A percentile compares a stretch with the other conserved stretches of the same genome.
Conservation (phyloP, 92 coral and sea anemone species). For the Hydrozoanthus gracilis region DNA sequence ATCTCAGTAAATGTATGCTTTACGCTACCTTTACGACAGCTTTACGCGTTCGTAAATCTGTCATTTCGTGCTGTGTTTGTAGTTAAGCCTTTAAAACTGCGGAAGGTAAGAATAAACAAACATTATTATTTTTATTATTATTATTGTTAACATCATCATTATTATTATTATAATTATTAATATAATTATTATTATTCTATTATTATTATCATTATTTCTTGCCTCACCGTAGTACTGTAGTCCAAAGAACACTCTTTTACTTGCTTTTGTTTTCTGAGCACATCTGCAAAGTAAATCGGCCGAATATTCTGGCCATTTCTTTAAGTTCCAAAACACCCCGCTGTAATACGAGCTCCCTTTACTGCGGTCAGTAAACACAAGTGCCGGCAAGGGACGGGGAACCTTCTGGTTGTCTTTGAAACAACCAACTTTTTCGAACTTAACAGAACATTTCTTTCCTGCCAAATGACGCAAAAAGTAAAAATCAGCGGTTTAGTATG, state of each 20-base stretch:
- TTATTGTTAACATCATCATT: no score
- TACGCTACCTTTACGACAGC: no score
- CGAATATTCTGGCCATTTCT: background rate
- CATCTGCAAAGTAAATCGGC: constrained; percentile 16
- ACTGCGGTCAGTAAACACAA: constrained; percentile 19
- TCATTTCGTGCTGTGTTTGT: no score
- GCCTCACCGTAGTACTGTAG: constrained; percentile 18
- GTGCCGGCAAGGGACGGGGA: constrained; percentile 13
- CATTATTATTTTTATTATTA: no score
- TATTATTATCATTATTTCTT: no score
- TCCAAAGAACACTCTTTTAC: background rate
- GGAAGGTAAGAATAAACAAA: no score
- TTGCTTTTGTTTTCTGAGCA: constrained; percentile 14
- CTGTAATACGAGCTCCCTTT: background rate
- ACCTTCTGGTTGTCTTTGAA: background rate
- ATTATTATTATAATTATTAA: no score
- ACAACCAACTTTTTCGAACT: constrained; percentile 14
- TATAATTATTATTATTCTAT: no score
- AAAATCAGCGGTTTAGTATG: no score
- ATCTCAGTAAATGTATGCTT: no score
- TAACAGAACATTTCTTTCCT: constrained; percentile 28
- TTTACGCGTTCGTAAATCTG: no score
- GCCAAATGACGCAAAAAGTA: background rate
- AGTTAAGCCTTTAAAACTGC: no score
- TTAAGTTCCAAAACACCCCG: constrained; percentile 5